Percentiles rank a stretch among this genome's conserved stretches.
Evolutionary conservation across 2,888 invertebrate genomes (phyloP).

Genomic region (Chymomyza amoena): DNA sequence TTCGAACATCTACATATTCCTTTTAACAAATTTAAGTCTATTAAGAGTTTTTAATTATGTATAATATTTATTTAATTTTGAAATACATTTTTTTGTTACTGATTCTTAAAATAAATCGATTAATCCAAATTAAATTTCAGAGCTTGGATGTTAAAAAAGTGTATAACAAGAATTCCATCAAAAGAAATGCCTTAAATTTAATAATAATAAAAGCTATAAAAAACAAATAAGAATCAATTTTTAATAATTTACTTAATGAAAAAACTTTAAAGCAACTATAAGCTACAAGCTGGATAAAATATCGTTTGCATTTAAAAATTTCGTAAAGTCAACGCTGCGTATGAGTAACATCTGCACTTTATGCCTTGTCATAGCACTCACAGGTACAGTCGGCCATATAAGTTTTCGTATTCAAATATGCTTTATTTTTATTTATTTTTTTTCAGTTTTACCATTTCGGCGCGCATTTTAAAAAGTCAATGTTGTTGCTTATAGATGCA

Average conservation of each 20-base stretch:
- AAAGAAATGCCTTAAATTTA: too few species aligned
- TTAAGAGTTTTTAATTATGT: too few species aligned
- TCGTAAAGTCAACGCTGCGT: slow-evolving; percentile 13
- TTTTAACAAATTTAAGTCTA: too few species aligned
- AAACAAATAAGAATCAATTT: too few species aligned
- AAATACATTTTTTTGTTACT: too few species aligned
- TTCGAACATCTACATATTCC: too few species aligned
- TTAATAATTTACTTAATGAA: background rate
- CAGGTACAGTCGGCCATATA: background rate
- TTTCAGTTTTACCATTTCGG: background rate
- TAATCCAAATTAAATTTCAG: too few species aligned
- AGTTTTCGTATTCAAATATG: background rate
- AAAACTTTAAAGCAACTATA: background rate
- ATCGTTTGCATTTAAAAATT: background rate
- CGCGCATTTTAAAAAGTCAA: background rate
- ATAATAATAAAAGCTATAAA: too few species aligned
- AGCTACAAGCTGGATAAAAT: background rate
- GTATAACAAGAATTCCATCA: too few species aligned
- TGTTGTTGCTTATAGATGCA: background rate
- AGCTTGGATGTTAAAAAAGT: too few species aligned
- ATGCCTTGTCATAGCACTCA: slow-evolving; percentile 14
- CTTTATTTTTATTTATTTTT: background rate
- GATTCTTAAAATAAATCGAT: too few species aligned
- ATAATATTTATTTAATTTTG: too few species aligned
- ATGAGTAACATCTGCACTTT: slow-evolving; percentile 46